Base-by-base conservation (phyloP, 1,140 invertebrate species). In the Charaxes varanes region DNA sequence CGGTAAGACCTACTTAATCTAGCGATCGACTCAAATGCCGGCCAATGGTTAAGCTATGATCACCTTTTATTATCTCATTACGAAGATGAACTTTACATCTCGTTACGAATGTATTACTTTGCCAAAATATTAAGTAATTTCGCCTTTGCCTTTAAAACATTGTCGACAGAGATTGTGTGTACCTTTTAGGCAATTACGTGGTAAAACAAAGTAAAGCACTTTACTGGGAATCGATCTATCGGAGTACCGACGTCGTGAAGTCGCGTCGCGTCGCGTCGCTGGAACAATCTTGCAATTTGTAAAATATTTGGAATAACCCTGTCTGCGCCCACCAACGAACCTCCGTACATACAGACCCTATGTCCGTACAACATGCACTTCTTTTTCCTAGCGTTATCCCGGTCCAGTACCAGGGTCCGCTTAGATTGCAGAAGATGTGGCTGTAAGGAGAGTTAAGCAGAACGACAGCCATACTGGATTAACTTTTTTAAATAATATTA, bases 231-330 rank as follows among this genome's bases (percentile, higher is more conserved):
- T 46, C 49, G 43, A 52, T 52, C 38, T 52, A 42, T 47, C 28
- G 58, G 51, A 33, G 23, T 34, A 45, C 37, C 52, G 42, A 35
- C 46, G 46, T 51, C 62, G 54, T 58, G 51, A 51, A 52, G 59
- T 67, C 65, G 53, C 48, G 59, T 67, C 65, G 53, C 48, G 44
- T 44, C 36, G 44, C 38, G 59, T 57, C 52, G 36, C 43, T 52
- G 50, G 33, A 50, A 61, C 62, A 56, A 67, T 65, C 59, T 62
- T 62, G 62, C 66, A 77, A 76, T 76, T 79, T 79, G 68, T 60
- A 46, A 57, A 72, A 79, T 74, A 70, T 76, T 74, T 77, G 60
- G 59, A 74, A 79, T 79, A 62, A 53, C 54, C 51, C 42, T 45
- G 58, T 43, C 59, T 35, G 33, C 48, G 71, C 60, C 74, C 74